Evolutionary conservation across 2,113 vertebrate genomes (phyloP), one percentile per base, ranked within the genome.

Genomic region (Chaetodon trifascialis): DNA sequence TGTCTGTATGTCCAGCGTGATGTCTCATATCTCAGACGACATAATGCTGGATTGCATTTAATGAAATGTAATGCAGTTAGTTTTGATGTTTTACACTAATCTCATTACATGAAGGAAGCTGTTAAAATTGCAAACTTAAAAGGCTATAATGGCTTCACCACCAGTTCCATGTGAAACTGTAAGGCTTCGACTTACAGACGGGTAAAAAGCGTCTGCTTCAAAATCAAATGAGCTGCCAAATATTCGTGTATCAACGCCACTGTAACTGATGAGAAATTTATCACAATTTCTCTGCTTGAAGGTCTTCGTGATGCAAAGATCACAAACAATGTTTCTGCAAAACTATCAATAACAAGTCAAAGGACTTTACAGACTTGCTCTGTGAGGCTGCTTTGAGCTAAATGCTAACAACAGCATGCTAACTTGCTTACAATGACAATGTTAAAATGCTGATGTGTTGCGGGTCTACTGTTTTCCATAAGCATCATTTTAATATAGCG

Each of bases 51-150:
- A 42, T 47, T 59, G 46, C 17, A 21, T 67, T 59, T 58, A 40
- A 72, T 72, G 55, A 44, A 11, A 58, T 30, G 10, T 47, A 23
- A 23, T 59, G 19, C 25, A 25, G 75, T 44, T 19, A 14, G 25
- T 54, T 44, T 58, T 52, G 58, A 7, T 63, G 47, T 65, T 55
- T 65, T 55, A 46, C 62, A 44, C 62, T 36, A 55, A 59, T 73
- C 55, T 60, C 17, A 59, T 73, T 47, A 60, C 42, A 47, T 3
- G 4, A 23, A 77, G 54, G 42, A 65, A 76, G 4, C 5, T 36
- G 55, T 47, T 59, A 14, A 47, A 21, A 44, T 1, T 46, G 23
- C 15, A 34, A 34, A 34, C 23, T 60, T 47, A 47, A 73, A 49
- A 62, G 58, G 71, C 42, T 49, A 5, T 38, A 11, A 38, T 51